A percentile compares a stretch with the other conserved stretches of the same genome.
These are phyloP conservation scores for Zenarchopterus dispar DNA, from an alignment of 2,797 vertebrate genomes.

Conservation along the genomic window DNA sequence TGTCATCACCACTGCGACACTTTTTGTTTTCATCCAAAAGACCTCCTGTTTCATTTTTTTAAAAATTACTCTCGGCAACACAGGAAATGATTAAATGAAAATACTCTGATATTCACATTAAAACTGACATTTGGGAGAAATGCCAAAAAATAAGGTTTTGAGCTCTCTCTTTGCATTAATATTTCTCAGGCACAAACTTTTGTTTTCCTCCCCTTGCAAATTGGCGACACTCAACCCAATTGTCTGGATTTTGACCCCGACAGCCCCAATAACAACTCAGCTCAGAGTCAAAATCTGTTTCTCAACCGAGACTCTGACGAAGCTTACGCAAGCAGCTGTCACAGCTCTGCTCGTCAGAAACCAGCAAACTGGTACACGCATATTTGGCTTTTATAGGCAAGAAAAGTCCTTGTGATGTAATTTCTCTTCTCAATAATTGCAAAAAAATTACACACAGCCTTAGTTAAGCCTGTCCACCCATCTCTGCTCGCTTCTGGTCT, in stretches of 20 bases:
- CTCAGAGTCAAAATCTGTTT: slow-evolving; percentile 43
- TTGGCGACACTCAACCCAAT: slow-evolving; percentile 3
- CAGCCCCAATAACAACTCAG: slow-evolving; percentile 25
- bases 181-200: background rate
- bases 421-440: slow-evolving; percentile 44
- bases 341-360: background rate
- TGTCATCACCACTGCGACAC: too few relatives aligned
- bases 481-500: slow-evolving; percentile 58
- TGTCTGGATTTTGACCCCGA: slow-evolving; percentile 42
- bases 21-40: too few relatives aligned
- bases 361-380: background rate
- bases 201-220: slow-evolving; percentile 11
- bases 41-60: too few relatives aligned
- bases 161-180: slow-evolving; percentile 2
- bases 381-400: slow-evolving; percentile 16
- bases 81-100: too few relatives aligned
- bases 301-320: slow-evolving; percentile 2
- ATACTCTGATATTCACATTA: too few relatives aligned
- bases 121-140: too few relatives aligned
- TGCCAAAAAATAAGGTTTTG: too few relatives aligned
- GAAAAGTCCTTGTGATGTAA: too few relatives aligned
- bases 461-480: slow-evolving; percentile 56
- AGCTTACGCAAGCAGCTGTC: slow-evolving; percentile 25
- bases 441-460: slow-evolving; percentile 60
- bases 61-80: too few relatives aligned